Base-by-base conservation (phyloP, 2,113 vertebrate genomes). In the Anhinga anhinga region DNA sequence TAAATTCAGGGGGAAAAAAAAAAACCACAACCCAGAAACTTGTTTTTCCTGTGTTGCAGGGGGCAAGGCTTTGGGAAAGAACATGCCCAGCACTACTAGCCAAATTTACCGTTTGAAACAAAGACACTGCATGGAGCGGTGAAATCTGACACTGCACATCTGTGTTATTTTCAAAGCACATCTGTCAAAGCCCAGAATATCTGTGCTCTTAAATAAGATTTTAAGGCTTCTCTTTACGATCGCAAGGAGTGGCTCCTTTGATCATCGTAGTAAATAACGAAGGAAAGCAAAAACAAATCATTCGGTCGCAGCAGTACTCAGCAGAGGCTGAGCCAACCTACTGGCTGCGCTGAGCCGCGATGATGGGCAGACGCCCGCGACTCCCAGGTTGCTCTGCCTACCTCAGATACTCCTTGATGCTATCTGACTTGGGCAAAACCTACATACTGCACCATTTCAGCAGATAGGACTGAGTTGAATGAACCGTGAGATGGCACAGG, bases 101-200 rank as follows among this genome's bases (percentile, higher is more conserved):
- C 66, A 74, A 86, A 82, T 79, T 67, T 79, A 74, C 21, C 66
- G 44, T 85, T 40, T 44, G 74, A 93, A 96, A 95, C 81, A 88
- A 92, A 81, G 85, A 83, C 50, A 30, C 45, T 45, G 72, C 56
- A 78, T 16, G 52, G 66, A 89, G 88, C 2, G 3, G 27, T 71
- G 92, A 89, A 92, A 97, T 53, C 76, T 23, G 66, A 96, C 42
- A n/a, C 86, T 34, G 62, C 23, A 78, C 88, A 88, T 94, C 96
- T 94, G 95, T 42, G 87, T 82, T 92, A 53, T 87, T 90, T 94
- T 95, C 94, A 66, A 93, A 96, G 95, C 74, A 13, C 78, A 89
- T 83, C 58, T 86, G 94, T 76, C 82, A 76, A 87, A 93, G 81
- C 47, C 61, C 67, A 26, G 69, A 88, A 71, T 69, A 73, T 40